Percentiles rank a stretch among this genome's conserved stretches.
phyloP scores from a whole-genome alignment of 2,888 invertebrate species.

The Andrena minutula region DNA sequence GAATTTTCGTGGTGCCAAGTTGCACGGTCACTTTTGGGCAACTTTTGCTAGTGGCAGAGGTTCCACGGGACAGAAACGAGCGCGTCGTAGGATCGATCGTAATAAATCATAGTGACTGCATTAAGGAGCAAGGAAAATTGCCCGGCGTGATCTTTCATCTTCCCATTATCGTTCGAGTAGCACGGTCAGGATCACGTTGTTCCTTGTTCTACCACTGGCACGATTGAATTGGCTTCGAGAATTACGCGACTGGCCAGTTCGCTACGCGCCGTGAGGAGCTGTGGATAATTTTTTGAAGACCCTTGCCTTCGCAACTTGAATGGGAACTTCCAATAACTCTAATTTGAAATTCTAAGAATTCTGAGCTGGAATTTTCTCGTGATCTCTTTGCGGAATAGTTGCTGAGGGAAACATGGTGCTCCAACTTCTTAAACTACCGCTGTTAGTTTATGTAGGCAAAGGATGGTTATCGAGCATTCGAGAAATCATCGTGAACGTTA shows the following conservation, averaged over 20 bases:
- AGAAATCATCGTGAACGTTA: neutral
- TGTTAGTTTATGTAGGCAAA: neutral
- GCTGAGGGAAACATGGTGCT: neutral
- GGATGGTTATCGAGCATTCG: neutral
- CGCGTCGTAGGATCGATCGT: slow-evolving; percentile 11
- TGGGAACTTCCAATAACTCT: neutral
- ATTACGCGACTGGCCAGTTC: slow-evolving; percentile 29
- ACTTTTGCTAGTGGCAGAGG: neutral
- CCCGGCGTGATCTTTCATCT: slow-evolving; percentile 61
- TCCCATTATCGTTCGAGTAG: slow-evolving; percentile 58
- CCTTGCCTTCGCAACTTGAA: neutral
- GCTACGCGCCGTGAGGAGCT: neutral
- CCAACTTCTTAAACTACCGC: neutral
- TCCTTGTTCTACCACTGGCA: slow-evolving; percentile 32
- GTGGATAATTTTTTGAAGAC: neutral
- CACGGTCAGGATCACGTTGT: slow-evolving; percentile 59
- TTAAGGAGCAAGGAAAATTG: slow-evolving; percentile 56
- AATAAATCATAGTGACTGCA: slow-evolving; percentile 46
- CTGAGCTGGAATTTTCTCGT: too few relatives aligned
- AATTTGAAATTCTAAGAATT: neutral
- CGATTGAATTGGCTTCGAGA: slow-evolving; percentile 38
- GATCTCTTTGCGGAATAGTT: too few relatives aligned
- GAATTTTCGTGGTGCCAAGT: neutral
- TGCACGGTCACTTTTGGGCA: neutral
- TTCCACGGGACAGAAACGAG: neutral